phyloP scores from a whole-genome alignment of 2,113 vertebrate genomes.

The Dasypus novemcinctus region DNA sequence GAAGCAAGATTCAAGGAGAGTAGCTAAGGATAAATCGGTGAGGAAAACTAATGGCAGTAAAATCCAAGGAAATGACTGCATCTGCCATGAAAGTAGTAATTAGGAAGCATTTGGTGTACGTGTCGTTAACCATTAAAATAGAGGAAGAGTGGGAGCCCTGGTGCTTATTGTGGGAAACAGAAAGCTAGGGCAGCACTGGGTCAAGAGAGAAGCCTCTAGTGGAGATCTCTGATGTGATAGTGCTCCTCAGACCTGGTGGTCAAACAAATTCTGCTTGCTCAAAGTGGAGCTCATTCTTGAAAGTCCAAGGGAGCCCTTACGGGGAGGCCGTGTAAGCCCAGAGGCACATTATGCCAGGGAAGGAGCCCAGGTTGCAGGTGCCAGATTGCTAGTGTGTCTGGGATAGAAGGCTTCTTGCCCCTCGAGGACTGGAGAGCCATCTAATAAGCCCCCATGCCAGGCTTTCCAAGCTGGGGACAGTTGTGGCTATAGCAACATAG shows the following conservation, averaged over 20 bases:
- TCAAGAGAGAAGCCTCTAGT: background rate
- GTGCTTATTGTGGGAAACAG: constrained; percentile 73
- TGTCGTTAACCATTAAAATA: constrained; percentile 84
- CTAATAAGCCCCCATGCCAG: accelerated
- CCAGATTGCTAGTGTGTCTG: background rate
- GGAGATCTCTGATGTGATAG: background rate
- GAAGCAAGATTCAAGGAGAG: constrained; percentile 83
- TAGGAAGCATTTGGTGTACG: constrained; percentile 86
- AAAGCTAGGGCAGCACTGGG: background rate
- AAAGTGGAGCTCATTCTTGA: background rate
- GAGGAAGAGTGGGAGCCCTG: constrained; percentile 71
- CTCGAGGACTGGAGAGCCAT: background rate
- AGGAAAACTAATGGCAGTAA: constrained; percentile 87
- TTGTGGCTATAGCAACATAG: background rate
- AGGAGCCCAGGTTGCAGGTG: accelerated
- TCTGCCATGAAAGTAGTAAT: constrained; percentile 84
- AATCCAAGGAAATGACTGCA: constrained; percentile 83
- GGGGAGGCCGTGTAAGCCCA: background rate
- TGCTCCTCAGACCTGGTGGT: background rate
- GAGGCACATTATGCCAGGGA: background rate
- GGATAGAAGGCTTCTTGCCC: background rate
- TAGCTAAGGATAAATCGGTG: constrained; percentile 88
- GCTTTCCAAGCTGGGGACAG: too few species aligned
- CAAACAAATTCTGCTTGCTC: background rate
- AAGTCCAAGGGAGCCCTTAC: accelerated